These are phyloP conservation scores for Eupithecia dodoneata DNA, from an alignment of 2,888 invertebrate genomes.

Conservation along the genomic window DNA sequence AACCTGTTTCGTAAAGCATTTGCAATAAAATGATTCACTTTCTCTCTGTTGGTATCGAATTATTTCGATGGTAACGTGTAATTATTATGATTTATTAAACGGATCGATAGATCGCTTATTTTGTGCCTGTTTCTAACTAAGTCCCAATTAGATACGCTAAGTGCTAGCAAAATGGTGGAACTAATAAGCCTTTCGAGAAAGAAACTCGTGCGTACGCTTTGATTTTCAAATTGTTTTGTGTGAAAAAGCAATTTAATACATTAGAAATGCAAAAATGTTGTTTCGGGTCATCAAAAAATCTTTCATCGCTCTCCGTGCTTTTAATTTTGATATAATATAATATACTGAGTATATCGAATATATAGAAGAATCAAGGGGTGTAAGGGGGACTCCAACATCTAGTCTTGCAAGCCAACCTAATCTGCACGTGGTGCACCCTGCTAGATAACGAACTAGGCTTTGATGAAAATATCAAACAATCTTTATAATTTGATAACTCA, in stretches of 20 bases:
- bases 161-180: background rate
- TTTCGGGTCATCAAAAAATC: background rate
- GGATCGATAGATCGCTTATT: slow-evolving; percentile 46
- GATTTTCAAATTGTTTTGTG: background rate
- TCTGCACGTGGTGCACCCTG: too few species aligned
- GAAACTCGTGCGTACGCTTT: background rate
- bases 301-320: too few species aligned
- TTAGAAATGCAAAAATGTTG: background rate
- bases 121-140: slow-evolving; percentile 22
- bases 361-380: too few species aligned
- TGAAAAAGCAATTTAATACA: background rate
- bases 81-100: slow-evolving; percentile 72
- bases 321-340: too few species aligned
- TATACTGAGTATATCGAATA: too few species aligned
- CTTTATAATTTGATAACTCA: too few species aligned
- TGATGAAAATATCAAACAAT: too few species aligned
- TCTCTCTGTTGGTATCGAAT: slow-evolving; percentile 63
- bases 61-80: slow-evolving; percentile 61
- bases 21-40: slow-evolving; percentile 79
- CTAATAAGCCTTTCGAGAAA: background rate
- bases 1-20: slow-evolving; percentile 74
- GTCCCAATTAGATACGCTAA: slow-evolving; percentile 19
- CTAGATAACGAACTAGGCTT: too few species aligned
- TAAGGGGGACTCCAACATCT: too few species aligned
- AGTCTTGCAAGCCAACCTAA: too few species aligned